phyloP scores from a whole-genome alignment of 2,797 vertebrate genomes.

The Lepidocolaptes lacrymiger region DNA sequence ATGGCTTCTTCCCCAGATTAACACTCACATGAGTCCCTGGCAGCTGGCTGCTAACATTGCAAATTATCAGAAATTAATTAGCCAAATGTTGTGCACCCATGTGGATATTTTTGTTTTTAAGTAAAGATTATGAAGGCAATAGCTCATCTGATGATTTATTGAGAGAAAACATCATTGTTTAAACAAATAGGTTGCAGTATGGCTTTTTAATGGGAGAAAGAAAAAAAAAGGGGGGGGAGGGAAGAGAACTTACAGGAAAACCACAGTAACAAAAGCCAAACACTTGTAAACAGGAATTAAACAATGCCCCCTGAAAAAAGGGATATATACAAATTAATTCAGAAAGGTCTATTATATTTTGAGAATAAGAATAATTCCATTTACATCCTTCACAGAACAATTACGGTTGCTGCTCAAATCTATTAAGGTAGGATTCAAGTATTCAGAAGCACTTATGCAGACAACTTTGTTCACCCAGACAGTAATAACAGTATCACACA shows the following conservation, averaged over 20 bases:
- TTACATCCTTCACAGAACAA: background rate
- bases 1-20: constrained; percentile 55
- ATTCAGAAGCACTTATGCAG: background rate
- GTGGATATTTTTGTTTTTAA: constrained; percentile 62
- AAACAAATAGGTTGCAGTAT: background rate
- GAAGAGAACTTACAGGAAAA: background rate
- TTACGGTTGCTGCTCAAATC: background rate
- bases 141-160: constrained; percentile 22
- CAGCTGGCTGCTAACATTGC: constrained; percentile 47
- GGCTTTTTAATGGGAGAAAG: background rate
- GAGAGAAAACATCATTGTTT: background rate
- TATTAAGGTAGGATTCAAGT: background rate
- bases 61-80: constrained; percentile 71
- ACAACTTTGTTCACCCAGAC: background rate
- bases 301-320: background rate
- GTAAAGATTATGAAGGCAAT: constrained; percentile 50
- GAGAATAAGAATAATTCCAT: background rate
- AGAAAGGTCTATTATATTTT: background rate
- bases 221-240: fast-evolving
- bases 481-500: background rate
- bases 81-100: constrained; percentile 51
- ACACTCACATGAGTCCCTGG: constrained; percentile 5
- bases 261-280: background rate
- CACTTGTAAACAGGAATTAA: constrained; percentile 30
- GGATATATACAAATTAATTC: background rate